A percentile compares a stretch with the other conserved stretches of the same genome.
These are phyloP conservation scores for Megalopta genalis DNA, from an alignment of 1,140 invertebrate genomes.

Conservation along the genomic window DNA sequence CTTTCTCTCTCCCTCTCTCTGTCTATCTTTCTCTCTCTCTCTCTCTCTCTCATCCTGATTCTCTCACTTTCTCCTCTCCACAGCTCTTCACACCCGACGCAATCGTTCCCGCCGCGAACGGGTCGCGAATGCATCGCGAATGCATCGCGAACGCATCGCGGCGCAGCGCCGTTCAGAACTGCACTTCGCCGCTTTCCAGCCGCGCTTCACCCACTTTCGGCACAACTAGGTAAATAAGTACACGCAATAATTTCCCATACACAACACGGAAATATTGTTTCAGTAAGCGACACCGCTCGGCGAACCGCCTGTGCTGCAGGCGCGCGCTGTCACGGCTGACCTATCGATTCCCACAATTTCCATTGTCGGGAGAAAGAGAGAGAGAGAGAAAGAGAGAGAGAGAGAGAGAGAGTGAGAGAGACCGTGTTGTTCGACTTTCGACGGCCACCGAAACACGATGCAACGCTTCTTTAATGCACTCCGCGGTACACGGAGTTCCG, in stretches of 20 bases:
- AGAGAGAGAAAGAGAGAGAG: no score
- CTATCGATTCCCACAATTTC: slow-evolving; percentile 14
- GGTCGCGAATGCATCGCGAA: background rate
- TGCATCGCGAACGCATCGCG: no score
- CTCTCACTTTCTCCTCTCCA: background rate
- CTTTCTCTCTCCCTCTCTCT: no score
- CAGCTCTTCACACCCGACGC: background rate
- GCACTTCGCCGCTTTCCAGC: slow-evolving; percentile 14
- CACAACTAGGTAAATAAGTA: no score
- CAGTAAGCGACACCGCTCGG: background rate
- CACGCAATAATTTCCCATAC: background rate
- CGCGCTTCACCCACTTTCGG: background rate
- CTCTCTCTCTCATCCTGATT: background rate
- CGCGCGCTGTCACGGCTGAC: background rate
- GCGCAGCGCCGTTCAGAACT: background rate
- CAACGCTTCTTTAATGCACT: background rate
- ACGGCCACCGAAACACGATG: background rate
- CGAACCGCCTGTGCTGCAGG: no score
- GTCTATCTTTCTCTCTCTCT: no score
- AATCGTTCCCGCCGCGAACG: slow-evolving; percentile 11
- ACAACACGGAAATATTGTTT: slow-evolving; percentile 19
- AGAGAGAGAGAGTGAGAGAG: no score
- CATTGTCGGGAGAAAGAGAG: background rate
- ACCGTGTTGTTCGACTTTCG: background rate
- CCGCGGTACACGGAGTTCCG: no score